Conservation (phyloP, 2,797 vertebrate genomes). For the Rhabdophis nuchalis region DNA sequence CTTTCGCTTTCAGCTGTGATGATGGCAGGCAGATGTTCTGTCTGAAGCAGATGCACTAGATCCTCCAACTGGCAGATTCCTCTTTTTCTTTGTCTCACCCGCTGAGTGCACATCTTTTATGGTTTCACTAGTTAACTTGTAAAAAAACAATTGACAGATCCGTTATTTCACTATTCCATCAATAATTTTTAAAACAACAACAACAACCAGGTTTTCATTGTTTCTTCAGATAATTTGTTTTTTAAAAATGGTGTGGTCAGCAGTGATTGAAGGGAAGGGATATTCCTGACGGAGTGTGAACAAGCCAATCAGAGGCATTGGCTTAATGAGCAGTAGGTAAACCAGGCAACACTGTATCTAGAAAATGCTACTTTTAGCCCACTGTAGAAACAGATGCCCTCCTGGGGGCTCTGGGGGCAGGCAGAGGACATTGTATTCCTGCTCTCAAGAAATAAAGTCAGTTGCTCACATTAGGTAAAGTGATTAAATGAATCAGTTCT, state of each 20-base stretch:
- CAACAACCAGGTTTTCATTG: no score
- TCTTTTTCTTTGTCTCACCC: not conserved
- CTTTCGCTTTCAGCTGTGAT: not conserved
- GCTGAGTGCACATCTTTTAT: no score
- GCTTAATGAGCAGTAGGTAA: no score
- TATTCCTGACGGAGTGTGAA: no score
- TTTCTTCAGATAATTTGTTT: no score
- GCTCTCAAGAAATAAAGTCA: not conserved
- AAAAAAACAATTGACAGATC: not conserved
- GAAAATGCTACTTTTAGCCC: not conserved
- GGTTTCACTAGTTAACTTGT: not conserved
- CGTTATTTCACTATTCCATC: not conserved
- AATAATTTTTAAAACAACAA: not conserved
- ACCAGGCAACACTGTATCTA: no score
- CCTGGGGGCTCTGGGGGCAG: not conserved
- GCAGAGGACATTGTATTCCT: not conserved
- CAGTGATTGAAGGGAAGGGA: no score
- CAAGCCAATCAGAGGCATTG: no score
- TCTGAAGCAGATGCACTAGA: not conserved
- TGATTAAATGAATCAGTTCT: not conserved
- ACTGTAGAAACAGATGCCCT: not conserved
- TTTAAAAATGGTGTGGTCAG: no score
- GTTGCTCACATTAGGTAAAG: not conserved
- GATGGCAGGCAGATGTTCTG: not conserved
- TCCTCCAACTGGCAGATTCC: not conserved